A percentile compares a stretch with the other conserved stretches of the same genome.
Evolutionary conservation across 2,113 vertebrate species (phyloP).

Genomic region (Dasyornis broadbenti): DNA sequence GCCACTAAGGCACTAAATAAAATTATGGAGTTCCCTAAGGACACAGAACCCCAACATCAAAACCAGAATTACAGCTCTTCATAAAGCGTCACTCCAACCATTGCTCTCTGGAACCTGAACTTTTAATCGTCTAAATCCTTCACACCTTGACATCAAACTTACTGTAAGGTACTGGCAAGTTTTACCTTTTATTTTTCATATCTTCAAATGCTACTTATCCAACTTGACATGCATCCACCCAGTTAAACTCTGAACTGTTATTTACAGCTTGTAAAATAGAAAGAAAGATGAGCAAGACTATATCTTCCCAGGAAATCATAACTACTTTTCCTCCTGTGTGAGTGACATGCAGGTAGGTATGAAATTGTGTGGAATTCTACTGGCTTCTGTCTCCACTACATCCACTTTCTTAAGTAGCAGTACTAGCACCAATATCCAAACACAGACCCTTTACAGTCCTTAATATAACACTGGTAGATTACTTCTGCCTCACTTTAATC

Average conservation of each 20-base stretch:
- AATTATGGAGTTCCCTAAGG: background rate
- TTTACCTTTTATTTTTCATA: background rate
- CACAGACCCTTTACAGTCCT: background rate
- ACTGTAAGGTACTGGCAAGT: background rate
- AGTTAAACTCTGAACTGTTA: background rate
- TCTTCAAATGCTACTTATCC: background rate
- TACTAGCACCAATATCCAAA: background rate
- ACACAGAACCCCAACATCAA: background rate
- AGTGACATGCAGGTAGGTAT: background rate
- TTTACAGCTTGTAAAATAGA: background rate
- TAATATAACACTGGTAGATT: background rate
- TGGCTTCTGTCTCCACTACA: background rate
- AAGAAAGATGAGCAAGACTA: background rate
- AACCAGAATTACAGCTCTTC: background rate
- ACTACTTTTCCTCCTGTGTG: background rate
- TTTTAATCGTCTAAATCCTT: background rate
- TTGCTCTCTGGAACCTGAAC: background rate
- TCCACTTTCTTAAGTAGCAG: background rate
- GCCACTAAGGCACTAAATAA: background rate
- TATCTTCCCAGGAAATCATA: background rate
- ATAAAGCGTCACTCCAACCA: background rate
- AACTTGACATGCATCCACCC: background rate
- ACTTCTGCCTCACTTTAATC: background rate
- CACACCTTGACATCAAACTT: background rate
- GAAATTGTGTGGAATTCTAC: background rate